Percentiles rank a stretch among this genome's conserved stretches.
Evolutionary conservation across 2,797 vertebrate species (phyloP).

Genomic region (Macropodus opercularis): DNA sequence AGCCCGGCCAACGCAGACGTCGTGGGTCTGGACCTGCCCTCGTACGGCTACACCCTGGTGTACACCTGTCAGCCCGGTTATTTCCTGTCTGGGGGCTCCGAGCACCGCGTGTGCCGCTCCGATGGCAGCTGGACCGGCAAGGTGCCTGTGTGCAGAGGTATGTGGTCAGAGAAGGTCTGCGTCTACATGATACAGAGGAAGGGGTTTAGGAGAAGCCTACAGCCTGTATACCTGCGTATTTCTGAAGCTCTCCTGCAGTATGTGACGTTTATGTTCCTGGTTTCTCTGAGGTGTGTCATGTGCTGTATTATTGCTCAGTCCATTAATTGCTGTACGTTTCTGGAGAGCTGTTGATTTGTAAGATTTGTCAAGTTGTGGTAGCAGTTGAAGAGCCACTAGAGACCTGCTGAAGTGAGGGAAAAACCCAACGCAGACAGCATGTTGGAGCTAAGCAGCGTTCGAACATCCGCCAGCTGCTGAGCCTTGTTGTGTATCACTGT

Average conservation of each 20-base stretch:
- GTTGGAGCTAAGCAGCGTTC: constrained; percentile 38
- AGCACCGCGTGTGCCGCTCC: constrained; percentile 93
- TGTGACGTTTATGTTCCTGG: constrained; percentile 14
- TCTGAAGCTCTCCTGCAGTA: background rate
- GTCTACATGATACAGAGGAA: constrained; percentile 18
- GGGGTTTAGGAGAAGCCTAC: background rate
- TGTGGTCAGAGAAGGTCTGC: constrained; percentile 34
- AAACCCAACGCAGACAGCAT: constrained; percentile 22
- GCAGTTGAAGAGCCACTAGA: constrained; percentile 15
- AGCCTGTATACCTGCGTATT: background rate
- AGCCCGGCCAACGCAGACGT: constrained; percentile 90
- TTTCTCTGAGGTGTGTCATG: background rate
- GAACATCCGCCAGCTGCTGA: constrained; percentile 36
- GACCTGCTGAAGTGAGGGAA: constrained; percentile 22
- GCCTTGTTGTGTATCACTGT: constrained; percentile 30
- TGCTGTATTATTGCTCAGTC: constrained; percentile 2
- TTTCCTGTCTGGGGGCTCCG: constrained; percentile 94
- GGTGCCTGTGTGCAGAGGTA: constrained; percentile 96
- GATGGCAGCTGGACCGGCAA: constrained; percentile 98
- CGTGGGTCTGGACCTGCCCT: constrained; percentile 92
- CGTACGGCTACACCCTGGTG: constrained; percentile 93
- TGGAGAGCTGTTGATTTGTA: constrained; percentile 13
- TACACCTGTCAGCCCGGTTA: constrained; percentile 95
- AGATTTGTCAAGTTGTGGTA: no score
- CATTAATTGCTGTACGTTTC: constrained; percentile 8